Percentiles rank a stretch among this genome's conserved stretches.
These are phyloP conservation scores for Andrena bicolor DNA, from an alignment of 2,888 invertebrate species.

Conservation along the genomic window DNA sequence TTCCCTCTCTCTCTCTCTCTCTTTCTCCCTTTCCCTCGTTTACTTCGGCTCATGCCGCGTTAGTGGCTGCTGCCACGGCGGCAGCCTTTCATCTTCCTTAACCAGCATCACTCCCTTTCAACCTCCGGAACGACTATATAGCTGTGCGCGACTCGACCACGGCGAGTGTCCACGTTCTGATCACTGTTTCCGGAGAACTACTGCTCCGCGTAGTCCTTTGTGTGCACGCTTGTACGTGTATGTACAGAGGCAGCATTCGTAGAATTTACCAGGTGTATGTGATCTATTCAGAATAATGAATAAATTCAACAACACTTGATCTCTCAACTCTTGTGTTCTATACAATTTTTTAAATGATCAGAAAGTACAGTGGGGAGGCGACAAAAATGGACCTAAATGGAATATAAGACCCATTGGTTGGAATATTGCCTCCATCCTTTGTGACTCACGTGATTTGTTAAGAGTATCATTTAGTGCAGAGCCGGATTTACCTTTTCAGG, in stretches of 20 bases:
- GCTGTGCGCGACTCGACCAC: conserved; percentile 35
- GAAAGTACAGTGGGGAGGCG: too few species aligned
- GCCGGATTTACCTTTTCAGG: too few species aligned
- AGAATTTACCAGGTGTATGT: not conserved
- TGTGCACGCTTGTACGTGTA: conserved; percentile 28
- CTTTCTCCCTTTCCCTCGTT: conserved; percentile 32
- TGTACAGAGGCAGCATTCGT: conserved; percentile 27
- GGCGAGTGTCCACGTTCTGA: conserved; percentile 41
- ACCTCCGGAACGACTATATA: conserved; percentile 53
- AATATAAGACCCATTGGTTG: too few species aligned
- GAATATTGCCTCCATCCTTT: too few species aligned
- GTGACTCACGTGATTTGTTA: too few species aligned
- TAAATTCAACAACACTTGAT: not conserved
- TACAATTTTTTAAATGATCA: too few species aligned
- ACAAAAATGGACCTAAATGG: too few species aligned
- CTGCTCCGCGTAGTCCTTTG: conserved; percentile 37
- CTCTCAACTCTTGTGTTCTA: too few species aligned
- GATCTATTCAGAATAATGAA: not conserved
- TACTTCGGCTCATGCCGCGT: conserved; percentile 77
- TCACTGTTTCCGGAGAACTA: conserved; percentile 54
- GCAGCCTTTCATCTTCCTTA: conserved; percentile 82
- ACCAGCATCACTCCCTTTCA: conserved; percentile 74
- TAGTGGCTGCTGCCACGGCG: conserved; percentile 81
- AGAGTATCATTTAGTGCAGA: too few species aligned
- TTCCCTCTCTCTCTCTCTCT: conserved; percentile 47